Evolutionary conservation across 2,797 vertebrate species (phyloP), one percentile per base, ranked within the genome.

Genomic region (Pangasius mekongensis): DNA sequence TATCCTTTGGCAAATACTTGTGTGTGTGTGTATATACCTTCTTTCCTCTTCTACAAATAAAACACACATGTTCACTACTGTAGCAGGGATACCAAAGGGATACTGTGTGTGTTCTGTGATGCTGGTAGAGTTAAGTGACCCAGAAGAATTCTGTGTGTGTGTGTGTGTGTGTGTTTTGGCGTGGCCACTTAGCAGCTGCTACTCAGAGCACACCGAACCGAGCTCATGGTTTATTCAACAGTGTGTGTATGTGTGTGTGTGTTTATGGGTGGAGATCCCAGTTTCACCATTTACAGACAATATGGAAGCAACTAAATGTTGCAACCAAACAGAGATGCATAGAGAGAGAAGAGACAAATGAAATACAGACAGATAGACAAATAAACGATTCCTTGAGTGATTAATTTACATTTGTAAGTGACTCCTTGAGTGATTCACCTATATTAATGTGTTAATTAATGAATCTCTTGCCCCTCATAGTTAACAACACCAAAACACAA

Each of bases 261-360:
- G 91, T 94, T 86, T 60, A 56, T 89, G 87, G 74, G 87, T 90
- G 91, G 82, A 80, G 87, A 60, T 93, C 92, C 89, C 90, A 87
- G 85, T 90, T 93, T 91, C 89, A 82, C 90, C 88, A 91, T 91
- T 94, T 89, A 87, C 85, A 66, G 92, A 93, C 92, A 91, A 49
- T 90, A 93, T 91, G 92, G 76, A 64, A 89, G 78, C 89, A 94
- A 94, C 93, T 93, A 93, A 94, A 91, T 84, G 90, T 91, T 95
- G 94, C 93, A 94, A 73, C 81, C 81, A 80, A 91, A 93, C 92
- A 89, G 67, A 39, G 7, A 71, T 71, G 2, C 33, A 33, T 27
- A 67, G 33, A 71, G 67, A 33, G 5, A 71, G 7, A 91, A 92
- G 90, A 92, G 92, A 71, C 36, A 22, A 30, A 33, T 18, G 91